phyloP scores from a whole-genome alignment of 2,797 vertebrate species.

The Atherinosoma microstoma region DNA sequence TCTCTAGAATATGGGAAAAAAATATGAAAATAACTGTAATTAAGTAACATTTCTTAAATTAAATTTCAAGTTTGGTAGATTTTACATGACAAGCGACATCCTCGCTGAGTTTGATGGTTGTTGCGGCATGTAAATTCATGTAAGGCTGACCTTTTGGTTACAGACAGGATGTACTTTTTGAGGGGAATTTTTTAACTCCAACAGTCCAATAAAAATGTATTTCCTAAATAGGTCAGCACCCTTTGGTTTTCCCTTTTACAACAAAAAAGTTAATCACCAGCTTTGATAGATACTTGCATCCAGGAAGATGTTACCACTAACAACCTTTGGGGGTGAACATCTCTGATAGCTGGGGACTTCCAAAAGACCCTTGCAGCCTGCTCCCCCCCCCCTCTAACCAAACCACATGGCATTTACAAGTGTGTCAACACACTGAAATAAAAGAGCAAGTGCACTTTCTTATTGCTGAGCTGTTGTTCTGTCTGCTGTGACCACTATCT shows the following conservation, averaged over 20 bases:
- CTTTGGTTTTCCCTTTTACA: conserved; percentile 42
- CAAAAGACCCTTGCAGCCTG: conserved; percentile 64
- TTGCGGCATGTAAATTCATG: background rate
- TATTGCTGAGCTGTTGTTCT: conserved; percentile 43
- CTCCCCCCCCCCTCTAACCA: conserved; percentile 34
- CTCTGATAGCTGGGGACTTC: conserved; percentile 66
- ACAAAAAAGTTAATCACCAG: conserved; percentile 63
- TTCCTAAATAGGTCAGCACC: conserved; percentile 47
- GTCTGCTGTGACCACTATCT: conserved; percentile 28
- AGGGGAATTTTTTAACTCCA: conserved; percentile 18
- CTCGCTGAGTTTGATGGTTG: background rate
- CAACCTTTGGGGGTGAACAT: conserved; percentile 45
- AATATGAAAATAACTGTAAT: conserved; percentile 23
- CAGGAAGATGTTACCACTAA: conserved; percentile 32
- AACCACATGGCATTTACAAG: conserved; percentile 71
- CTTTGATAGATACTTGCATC: conserved; percentile 29
- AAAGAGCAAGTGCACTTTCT: conserved; percentile 15
- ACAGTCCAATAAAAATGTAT: conserved; percentile 25
- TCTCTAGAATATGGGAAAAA: conserved; percentile 23
- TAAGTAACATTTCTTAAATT: conserved; percentile 23
- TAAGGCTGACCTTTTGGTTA: background rate
- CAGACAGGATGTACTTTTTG: conserved; percentile 29
- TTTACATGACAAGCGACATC: background rate
- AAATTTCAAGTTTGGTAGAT: conserved; percentile 16
- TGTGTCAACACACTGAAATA: conserved; percentile 58